Evolutionary conservation across 2,888 invertebrate species (phyloP), one percentile per base, ranked within the genome.

Genomic region (Ormia ochracea): DNA sequence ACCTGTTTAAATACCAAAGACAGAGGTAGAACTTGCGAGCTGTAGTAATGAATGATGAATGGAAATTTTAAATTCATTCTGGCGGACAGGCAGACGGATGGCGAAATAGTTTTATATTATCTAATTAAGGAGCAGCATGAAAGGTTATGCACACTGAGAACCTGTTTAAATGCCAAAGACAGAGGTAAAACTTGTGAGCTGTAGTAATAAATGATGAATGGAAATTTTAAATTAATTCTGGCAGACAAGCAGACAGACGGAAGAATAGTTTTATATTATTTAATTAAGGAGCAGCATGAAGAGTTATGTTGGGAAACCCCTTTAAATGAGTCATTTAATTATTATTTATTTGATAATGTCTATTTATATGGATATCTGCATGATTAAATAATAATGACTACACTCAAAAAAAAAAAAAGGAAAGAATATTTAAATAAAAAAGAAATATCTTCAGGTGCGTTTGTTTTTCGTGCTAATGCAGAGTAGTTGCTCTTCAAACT

Each of bases 1-100:
- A 80, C 79, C 69, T 54, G 79, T 79, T 79, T 75, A 52, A 65
- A 31, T n/a, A 26, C 7, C 26, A 56, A 28, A 69, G n/a, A n/a
- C n/a, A n/a, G n/a, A n/a, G n/a, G n/a, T n/a, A n/a, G n/a, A n/a
- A n/a, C n/a, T n/a, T n/a, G n/a, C n/a, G n/a, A n/a, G 45, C 33
- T 48, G 26, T 33, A 41, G 43, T 58, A 41, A 58, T 41, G 56
- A 48, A 58, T 9, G 28, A 5, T 19, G 28, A 73, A 69, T 74
- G 78, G 63, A 74, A 68, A 61, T 78, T 78, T 78, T 68, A 41
- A 21, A 43, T 56, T 48, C 26, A 68, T 43, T 56, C 58, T n/a
- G n/a, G n/a, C n/a, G n/a, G n/a, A n/a, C n/a, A n/a, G n/a, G n/a
- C n/a, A n/a, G n/a, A n/a, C n/a, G 36, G 19, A 23, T 41, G 52